Evolutionary conservation across 2,888 invertebrate species (phyloP).

Genomic region (Ernsta delagoae): DNA sequence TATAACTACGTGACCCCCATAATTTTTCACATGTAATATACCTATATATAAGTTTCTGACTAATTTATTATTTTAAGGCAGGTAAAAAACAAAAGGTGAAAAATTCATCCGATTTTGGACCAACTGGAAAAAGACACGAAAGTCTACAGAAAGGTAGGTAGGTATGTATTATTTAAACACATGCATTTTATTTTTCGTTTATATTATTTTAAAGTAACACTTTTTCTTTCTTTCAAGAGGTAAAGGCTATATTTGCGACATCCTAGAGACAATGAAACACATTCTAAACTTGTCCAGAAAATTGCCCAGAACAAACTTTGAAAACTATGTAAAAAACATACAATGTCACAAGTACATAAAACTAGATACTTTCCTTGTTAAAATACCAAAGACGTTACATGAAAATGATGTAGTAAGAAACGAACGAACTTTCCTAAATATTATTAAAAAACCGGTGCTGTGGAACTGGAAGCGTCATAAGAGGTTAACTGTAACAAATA

Average conservation of each 20-base stretch:
- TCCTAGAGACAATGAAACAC: conserved; percentile 52
- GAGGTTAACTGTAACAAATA: conserved; percentile 44
- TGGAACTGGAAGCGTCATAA: conserved; percentile 60
- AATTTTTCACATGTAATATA: too few species aligned
- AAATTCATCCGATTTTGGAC: conserved; percentile 9
- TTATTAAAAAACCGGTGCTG: conserved; percentile 33
- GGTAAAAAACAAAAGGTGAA: conserved; percentile 24
- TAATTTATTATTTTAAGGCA: conserved; percentile 38
- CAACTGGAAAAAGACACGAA: not conserved
- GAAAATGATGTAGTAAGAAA: conserved; percentile 5
- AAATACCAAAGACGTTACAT: conserved; percentile 34
- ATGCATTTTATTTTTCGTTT: not conserved
- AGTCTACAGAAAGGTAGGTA: conserved; percentile 10
- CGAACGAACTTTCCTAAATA: conserved; percentile 8
- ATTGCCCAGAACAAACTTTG: conserved; percentile 46
- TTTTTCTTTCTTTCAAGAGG: conserved; percentile 66
- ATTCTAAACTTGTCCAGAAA: conserved; percentile 43
- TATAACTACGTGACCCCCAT: too few species aligned
- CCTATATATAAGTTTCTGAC: conserved; percentile 29
- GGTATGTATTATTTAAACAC: too few species aligned
- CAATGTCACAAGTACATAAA: too few species aligned
- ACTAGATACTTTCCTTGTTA: conserved; percentile 48
- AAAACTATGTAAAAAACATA: conserved; percentile 50
- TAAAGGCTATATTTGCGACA: conserved; percentile 53
- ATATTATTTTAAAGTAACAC: conserved; percentile 38